These are phyloP conservation scores for Drosophila yakuba DNA, from an alignment of 1,140 invertebrate species.

Conservation along the genomic window DNA sequence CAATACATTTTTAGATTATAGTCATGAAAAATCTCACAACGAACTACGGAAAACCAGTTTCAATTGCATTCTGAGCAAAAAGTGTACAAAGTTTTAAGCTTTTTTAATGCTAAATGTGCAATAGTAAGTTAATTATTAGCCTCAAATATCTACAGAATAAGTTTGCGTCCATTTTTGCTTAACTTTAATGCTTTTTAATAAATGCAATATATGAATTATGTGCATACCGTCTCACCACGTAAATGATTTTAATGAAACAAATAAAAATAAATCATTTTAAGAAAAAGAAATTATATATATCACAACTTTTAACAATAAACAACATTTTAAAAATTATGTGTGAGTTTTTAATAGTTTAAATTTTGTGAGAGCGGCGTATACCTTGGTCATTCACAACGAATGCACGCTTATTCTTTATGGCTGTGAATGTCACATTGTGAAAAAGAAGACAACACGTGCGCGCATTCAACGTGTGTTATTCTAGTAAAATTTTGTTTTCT, in stretches of 20 bases:
- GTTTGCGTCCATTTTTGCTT: conserved; percentile 67
- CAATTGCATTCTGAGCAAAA: conserved; percentile 35
- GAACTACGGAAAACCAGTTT: conserved; percentile 46
- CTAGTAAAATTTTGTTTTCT: neutral
- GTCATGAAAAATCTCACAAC: conserved; percentile 48
- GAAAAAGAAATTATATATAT: neutral
- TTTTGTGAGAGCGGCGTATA: too few species aligned
- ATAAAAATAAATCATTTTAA: conserved; percentile 37
- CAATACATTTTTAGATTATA: conserved; percentile 55
- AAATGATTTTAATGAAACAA: conserved; percentile 42
- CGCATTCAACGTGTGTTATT: conserved; percentile 20
- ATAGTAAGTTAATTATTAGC: conserved; percentile 62
- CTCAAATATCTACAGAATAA: conserved; percentile 43
- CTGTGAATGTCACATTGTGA: conserved; percentile 8
- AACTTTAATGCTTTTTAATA: conserved; percentile 47
- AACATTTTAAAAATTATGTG: neutral
- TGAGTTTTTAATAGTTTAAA: too few species aligned
- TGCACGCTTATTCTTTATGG: too few species aligned
- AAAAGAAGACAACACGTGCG: conserved; percentile 48
- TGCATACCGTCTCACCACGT: conserved; percentile 37
- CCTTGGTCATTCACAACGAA: conserved; percentile 9
- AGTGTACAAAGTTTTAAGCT: conserved; percentile 66
- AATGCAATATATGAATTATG: conserved; percentile 31
- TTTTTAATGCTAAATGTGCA: conserved; percentile 44
- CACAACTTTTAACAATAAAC: neutral